phyloP scores from a whole-genome alignment of 2,888 invertebrate species.

The Mechanitis messenoides region DNA sequence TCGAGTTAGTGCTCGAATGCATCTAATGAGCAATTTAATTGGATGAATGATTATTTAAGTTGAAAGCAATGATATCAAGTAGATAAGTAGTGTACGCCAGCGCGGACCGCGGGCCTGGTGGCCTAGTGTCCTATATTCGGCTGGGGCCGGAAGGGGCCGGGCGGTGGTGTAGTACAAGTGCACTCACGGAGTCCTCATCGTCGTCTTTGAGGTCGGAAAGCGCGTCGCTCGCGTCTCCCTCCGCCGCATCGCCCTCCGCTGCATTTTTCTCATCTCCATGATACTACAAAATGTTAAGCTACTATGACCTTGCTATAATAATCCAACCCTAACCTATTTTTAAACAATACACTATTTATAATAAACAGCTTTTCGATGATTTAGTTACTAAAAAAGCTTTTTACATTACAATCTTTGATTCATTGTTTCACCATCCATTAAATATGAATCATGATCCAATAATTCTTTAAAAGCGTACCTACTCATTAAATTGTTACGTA shows the following conservation, averaged over 20 bases:
- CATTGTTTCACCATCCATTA: no score
- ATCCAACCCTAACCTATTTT: no score
- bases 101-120: slow-evolving; percentile 50
- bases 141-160: slow-evolving; percentile 32
- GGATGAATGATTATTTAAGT: slow-evolving; percentile 27
- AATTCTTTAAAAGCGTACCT: neutral
- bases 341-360: no score
- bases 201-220: slow-evolving; percentile 75
- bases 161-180: slow-evolving; percentile 40
- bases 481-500: slow-evolving; percentile 1
- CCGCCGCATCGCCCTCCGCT: slow-evolving; percentile 47
- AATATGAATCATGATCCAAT: no score
- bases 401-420: no score
- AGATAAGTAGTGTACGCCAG: slow-evolving; percentile 37
- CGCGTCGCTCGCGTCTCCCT: slow-evolving; percentile 56
- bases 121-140: slow-evolving; percentile 61
- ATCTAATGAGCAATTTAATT: slow-evolving; percentile 31
- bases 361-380: no score
- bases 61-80: slow-evolving; percentile 28
- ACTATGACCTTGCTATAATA: no score
- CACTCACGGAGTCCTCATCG: slow-evolving; percentile 83
- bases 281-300: slow-evolving; percentile 39
- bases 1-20: slow-evolving; percentile 29
- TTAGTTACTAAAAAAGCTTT: no score
- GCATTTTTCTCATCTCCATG: slow-evolving; percentile 58